Evolutionary conservation across 2,888 invertebrate species (phyloP).

Genomic region (Chrysomela aeneicollis): DNA sequence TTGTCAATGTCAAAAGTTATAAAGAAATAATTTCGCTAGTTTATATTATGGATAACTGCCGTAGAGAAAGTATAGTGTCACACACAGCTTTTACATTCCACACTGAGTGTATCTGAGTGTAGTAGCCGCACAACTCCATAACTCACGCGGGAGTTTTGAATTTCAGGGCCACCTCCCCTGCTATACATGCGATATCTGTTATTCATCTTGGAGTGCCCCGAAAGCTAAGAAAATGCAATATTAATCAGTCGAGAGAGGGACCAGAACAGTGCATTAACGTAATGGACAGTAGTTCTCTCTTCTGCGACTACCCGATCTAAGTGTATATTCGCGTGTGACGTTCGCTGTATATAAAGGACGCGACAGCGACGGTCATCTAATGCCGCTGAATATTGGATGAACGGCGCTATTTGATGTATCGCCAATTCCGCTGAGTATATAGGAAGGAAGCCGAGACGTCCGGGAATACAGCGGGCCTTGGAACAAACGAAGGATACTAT

Average conservation of each 20-base stretch:
- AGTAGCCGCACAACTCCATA: no score
- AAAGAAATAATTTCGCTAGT: no score
- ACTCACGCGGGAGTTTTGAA: no score
- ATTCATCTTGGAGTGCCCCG: constrained; percentile 36
- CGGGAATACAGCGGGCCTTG: not conserved
- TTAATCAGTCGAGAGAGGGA: constrained; percentile 66
- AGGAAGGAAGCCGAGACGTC: no score
- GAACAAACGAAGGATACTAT: not conserved
- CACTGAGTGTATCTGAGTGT: no score
- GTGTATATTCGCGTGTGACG: constrained; percentile 33
- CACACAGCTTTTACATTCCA: no score
- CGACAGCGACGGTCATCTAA: constrained; percentile 35
- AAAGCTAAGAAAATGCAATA: constrained; percentile 68
- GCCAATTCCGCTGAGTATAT: not conserved
- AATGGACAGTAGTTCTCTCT: constrained; percentile 56
- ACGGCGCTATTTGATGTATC: constrained; percentile 24
- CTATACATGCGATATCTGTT: not conserved
- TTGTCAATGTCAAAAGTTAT: no score
- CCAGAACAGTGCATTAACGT: constrained; percentile 62
- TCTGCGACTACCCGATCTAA: constrained; percentile 31
- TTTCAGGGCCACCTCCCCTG: no score
- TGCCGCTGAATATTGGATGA: constrained; percentile 36
- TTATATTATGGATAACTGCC: no score
- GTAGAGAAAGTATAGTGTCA: no score
- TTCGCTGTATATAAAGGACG: constrained; percentile 28